These are phyloP conservation scores for Misgurnus mizolepis DNA, from an alignment of 2,113 vertebrate genomes.

Conservation along the genomic window DNA sequence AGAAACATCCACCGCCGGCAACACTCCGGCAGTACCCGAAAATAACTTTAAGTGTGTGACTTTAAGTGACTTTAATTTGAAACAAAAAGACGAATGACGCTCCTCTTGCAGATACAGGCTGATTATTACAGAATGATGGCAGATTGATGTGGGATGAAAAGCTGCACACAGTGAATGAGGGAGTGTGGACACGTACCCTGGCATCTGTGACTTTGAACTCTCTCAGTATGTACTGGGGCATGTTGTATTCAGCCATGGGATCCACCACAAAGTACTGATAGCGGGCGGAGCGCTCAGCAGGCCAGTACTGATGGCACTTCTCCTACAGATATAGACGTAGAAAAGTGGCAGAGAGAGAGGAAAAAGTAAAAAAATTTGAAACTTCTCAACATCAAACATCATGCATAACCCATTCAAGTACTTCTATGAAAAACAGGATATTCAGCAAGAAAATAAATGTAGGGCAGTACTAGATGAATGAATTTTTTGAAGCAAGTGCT, in stretches of 20 bases:
- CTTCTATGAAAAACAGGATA: not conserved
- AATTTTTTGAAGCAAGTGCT: not conserved
- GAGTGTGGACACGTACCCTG: slow-evolving; percentile 77
- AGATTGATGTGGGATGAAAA: not conserved
- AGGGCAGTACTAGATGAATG: not conserved
- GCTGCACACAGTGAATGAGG: not conserved
- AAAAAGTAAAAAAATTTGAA: not conserved
- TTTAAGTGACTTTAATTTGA: not conserved
- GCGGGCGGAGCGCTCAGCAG: slow-evolving; percentile 91
- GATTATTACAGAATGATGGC: not conserved
- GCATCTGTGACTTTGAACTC: slow-evolving; percentile 94
- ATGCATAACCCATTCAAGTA: not conserved
- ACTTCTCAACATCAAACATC: not conserved
- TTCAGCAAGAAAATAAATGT: not conserved
- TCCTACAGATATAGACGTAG: slow-evolving; percentile 72
- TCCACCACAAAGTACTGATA: slow-evolving; percentile 98
- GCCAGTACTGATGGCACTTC: slow-evolving; percentile 99
- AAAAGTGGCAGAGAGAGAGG: not conserved
- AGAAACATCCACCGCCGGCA: slow-evolving; percentile 25
- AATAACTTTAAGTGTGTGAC: not conserved
- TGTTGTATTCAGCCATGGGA: slow-evolving; percentile 98
- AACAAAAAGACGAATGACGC: slow-evolving; percentile 1
- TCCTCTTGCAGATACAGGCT: not conserved
- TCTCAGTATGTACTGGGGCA: slow-evolving; percentile 98
- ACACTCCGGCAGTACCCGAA: not conserved